phyloP scores from a whole-genome alignment of 2,113 vertebrate genomes.

The Hippocampus mohnikei region DNA sequence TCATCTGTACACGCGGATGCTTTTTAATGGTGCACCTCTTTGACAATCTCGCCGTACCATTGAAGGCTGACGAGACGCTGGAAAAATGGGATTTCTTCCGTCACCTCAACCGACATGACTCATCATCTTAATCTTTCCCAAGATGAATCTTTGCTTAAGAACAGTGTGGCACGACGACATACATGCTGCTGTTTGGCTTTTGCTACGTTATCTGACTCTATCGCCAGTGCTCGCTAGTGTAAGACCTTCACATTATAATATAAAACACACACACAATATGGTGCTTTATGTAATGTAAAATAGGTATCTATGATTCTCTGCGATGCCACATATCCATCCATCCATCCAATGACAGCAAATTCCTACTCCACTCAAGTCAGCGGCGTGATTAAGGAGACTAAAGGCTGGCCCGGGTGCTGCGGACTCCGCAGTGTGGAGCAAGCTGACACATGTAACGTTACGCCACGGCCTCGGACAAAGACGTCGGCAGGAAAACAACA shows the following conservation, averaged over 20 bases:
- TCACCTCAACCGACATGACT: background rate
- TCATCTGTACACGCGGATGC: background rate
- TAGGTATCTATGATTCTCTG: too few species aligned
- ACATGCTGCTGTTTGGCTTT: background rate
- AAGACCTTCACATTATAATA: too few species aligned
- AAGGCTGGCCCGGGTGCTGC: conserved; percentile 8
- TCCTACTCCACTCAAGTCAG: background rate
- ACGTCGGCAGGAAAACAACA: conserved; percentile 32
- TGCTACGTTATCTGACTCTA: too few species aligned
- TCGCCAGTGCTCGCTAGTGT: too few species aligned
- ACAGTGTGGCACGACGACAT: background rate
- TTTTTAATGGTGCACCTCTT: conserved; percentile 3
- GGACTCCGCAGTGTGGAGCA: too few species aligned
- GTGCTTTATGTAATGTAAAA: too few species aligned
- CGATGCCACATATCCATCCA: too few species aligned
- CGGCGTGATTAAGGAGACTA: background rate
- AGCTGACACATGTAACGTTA: conserved; percentile 19
- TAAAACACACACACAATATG: too few species aligned
- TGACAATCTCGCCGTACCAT: conserved; percentile 23
- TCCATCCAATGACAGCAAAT: background rate
- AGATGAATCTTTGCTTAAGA: background rate
- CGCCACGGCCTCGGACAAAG: conserved; percentile 39
- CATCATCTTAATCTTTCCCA: conserved; percentile 2
- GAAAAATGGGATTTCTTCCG: background rate
- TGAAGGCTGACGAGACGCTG: conserved; percentile 21